Evolutionary conservation across 1,140 invertebrate genomes (phyloP).

Genomic region (Drosophila rhopaloa): DNA sequence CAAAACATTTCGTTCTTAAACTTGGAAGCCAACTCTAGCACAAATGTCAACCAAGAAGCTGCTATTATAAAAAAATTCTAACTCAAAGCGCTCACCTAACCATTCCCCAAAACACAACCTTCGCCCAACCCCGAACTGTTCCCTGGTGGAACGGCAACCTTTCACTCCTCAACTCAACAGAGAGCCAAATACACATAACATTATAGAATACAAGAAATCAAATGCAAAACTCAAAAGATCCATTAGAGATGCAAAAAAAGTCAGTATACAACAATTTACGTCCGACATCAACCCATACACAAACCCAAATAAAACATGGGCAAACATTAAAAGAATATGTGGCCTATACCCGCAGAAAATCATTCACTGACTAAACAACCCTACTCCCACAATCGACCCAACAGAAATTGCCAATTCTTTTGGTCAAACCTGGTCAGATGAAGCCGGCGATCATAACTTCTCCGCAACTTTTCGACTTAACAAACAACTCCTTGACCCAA

Average conservation of each 20-base stretch:
- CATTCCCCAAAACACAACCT: background rate
- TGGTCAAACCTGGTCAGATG: background rate
- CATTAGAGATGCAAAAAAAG: background rate
- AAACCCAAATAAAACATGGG: background rate
- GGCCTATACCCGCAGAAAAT: background rate
- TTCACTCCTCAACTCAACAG: background rate
- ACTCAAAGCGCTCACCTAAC: background rate
- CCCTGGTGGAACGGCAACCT: background rate
- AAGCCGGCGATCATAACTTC: background rate
- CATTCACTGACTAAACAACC: no score
- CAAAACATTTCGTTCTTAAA: background rate
- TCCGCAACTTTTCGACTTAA: background rate
- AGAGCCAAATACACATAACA: background rate
- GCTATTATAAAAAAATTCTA: background rate
- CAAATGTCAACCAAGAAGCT: background rate
- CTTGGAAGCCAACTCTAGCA: background rate
- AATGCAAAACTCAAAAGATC: background rate
- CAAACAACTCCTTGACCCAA: background rate
- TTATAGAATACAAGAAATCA: background rate
- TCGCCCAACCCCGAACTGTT: background rate
- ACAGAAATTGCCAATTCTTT: background rate
- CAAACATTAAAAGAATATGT: background rate
- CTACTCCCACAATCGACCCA: no score
- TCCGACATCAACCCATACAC: background rate
- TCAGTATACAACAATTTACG: background rate